These are phyloP conservation scores for Acipenser oxyrinchus DNA, from an alignment of 2,797 vertebrate species.

Conservation along the genomic window DNA sequence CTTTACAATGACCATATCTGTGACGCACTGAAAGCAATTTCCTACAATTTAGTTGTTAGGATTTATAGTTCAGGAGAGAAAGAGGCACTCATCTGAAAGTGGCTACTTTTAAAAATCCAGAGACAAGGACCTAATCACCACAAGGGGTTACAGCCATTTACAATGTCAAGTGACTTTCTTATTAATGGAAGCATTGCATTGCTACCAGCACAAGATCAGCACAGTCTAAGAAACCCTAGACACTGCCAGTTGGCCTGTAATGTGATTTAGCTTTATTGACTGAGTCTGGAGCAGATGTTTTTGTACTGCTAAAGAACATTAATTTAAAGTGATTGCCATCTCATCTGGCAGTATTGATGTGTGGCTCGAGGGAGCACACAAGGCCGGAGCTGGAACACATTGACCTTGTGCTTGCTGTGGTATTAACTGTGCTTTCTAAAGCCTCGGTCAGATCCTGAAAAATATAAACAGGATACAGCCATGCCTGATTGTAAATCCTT, in stretches of 20 bases:
- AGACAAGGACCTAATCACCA: not conserved
- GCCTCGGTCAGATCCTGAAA: slow-evolving; percentile 21
- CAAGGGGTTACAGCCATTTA: slow-evolving; percentile 1
- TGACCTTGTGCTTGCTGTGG: slow-evolving; percentile 26
- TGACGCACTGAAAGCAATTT: too few species aligned
- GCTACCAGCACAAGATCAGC: not conserved
- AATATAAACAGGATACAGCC: slow-evolving; percentile 65
- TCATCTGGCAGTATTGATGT: slow-evolving; percentile 27
- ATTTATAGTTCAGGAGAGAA: not conserved
- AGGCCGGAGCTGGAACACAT: slow-evolving; percentile 26
- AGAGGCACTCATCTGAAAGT: slow-evolving; percentile 1
- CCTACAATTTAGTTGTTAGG: not conserved
- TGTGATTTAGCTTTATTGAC: slow-evolving; percentile 26
- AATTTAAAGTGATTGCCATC: slow-evolving; percentile 15
- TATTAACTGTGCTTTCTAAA: slow-evolving; percentile 26
- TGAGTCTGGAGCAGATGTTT: slow-evolving; percentile 10
- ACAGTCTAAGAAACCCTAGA: not conserved
- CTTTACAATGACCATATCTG: too few species aligned
- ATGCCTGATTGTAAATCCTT: slow-evolving; percentile 62
- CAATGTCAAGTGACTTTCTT: not conserved
- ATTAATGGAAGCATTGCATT: not conserved
- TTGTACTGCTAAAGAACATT: slow-evolving; percentile 21
- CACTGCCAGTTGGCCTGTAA: slow-evolving; percentile 6
- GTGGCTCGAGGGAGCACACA: slow-evolving; percentile 15
- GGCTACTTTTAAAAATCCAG: not conserved